Base-by-base conservation (phyloP, 64 coral and sea anemone species). In the Actinia equina region DNA sequence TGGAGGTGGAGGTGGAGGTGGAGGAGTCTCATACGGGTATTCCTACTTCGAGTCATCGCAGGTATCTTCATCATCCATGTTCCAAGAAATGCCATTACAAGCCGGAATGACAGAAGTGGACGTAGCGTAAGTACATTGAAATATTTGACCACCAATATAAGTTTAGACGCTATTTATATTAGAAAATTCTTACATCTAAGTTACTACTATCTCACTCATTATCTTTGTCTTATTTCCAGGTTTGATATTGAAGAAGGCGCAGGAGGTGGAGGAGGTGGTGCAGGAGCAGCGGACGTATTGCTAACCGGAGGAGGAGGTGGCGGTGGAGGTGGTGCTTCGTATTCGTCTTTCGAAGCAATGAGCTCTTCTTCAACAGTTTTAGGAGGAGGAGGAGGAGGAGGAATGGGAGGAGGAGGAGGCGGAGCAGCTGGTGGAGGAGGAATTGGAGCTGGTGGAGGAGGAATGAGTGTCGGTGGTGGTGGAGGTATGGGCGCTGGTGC, bases 211-310 rank as follows among this genome's bases (percentile, higher is more conserved):
- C 55, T 22, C 52, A 49, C 20, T 81, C 17, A 2, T 52, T 13
- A 49, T 81, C 15, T 52, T 9, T 49, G 19, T 44, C 3, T 52
- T n/a, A 19, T 81, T 51, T 51, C 22, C 43, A 81, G 78, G 78
- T 81, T 81, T 52, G 78, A 81, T 23, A 81, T 81, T 22, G 78
- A 81, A 52, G 78, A 81, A 43, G 78, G 78, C 18, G 78, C 43
- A 46, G 43, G 42, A 49, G 78, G 16, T 20, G 78, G 78, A 3
- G 78, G 42, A n/a, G 78, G 44, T 20, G 78, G 78, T 3, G 78
- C 1, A 51, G 49, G 78, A 49, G 43, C 26, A 6, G 44, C 22
- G 12, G 69, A 74, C 23, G 69, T 74, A 6, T 22, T 65, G 5
- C 43, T 78, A 7, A 8, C 37, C 18, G 76, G 76, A 43, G 76